phyloP scores from a whole-genome alignment of 2,113 vertebrate species.

The Barnardius zonarius region DNA sequence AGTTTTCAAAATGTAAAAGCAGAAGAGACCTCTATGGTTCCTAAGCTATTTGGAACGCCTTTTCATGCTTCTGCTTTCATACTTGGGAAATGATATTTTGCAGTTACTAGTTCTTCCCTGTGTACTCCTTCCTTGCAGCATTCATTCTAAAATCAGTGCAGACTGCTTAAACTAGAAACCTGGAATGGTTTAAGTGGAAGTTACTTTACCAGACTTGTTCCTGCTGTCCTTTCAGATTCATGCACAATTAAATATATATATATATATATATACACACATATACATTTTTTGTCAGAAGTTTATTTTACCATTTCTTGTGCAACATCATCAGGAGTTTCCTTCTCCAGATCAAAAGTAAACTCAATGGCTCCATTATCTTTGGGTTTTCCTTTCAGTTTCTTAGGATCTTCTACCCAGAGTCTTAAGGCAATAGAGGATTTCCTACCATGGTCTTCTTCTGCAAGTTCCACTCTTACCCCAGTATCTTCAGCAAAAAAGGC shows the following conservation, averaged over 20 bases:
- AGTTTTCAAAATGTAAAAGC: not conserved
- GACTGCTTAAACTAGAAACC: not conserved
- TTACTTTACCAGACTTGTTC: not conserved
- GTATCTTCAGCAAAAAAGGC: slow-evolving; percentile 99
- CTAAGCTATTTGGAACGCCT: not conserved
- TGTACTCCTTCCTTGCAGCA: not conserved
- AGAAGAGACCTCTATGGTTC: not conserved
- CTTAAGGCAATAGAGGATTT: slow-evolving; percentile 93
- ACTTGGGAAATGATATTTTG: not conserved
- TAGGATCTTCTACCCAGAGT: slow-evolving; percentile 97
- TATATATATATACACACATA: not conserved
- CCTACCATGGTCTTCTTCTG: slow-evolving; percentile 94
- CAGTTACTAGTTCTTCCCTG: not conserved
- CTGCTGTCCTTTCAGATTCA: slow-evolving; percentile 14
- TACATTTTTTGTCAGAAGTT: slow-evolving; percentile 11
- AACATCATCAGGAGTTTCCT: slow-evolving; percentile 92
- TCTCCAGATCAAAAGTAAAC: slow-evolving; percentile 93
- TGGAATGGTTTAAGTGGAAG: not conserved
- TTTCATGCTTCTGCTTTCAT: not conserved
- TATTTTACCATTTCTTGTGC: slow-evolving; percentile 98
- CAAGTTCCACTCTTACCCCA: slow-evolving; percentile 95
- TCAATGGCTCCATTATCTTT: slow-evolving; percentile 98
- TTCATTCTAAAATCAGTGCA: not conserved
- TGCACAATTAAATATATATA: not conserved
- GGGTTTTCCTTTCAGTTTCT: slow-evolving; percentile 98